Evolutionary conservation across 2,113 vertebrate genomes (phyloP).

Genomic region (Oreochromis aureus): DNA sequence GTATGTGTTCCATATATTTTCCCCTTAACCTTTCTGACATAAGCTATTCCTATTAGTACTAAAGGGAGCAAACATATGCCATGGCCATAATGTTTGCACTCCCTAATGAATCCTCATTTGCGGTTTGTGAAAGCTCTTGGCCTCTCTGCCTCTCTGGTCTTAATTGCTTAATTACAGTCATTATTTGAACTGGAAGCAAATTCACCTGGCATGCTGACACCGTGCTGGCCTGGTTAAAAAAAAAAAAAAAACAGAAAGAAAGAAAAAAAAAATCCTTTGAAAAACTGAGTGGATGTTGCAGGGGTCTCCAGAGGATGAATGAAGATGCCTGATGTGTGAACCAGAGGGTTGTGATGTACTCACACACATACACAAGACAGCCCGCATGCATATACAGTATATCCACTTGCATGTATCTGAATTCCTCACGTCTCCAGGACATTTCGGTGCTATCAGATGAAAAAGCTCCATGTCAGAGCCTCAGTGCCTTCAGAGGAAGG

Average conservation of each 20-base stretch:
- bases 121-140: constrained; percentile 41
- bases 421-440: constrained; percentile 57
- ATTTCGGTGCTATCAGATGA: constrained; percentile 63
- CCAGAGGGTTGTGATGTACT: constrained; percentile 20
- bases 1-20: not conserved
- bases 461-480: constrained; percentile 64
- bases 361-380: constrained; percentile 17
- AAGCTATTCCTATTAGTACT: constrained; percentile 19
- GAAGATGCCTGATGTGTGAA: constrained; percentile 38
- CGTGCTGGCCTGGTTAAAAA: constrained; percentile 13
- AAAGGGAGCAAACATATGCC: constrained; percentile 46
- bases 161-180: constrained; percentile 71
- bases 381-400: constrained; percentile 17
- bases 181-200: constrained; percentile 59
- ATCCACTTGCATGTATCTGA: constrained; percentile 45
- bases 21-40: constrained; percentile 3
- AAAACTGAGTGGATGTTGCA: constrained; percentile 5
- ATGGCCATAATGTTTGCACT: constrained; percentile 28
- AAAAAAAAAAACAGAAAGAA: not conserved
- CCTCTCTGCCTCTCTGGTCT: constrained; percentile 40
- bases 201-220: constrained; percentile 48
- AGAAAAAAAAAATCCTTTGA: not conserved
- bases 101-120: constrained; percentile 59
- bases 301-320: constrained; percentile 43
- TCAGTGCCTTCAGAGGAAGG: constrained; percentile 68